Evolutionary conservation across 2,797 vertebrate genomes (phyloP), one percentile per base, ranked within the genome.

Genomic region (Centropyge bicolor): DNA sequence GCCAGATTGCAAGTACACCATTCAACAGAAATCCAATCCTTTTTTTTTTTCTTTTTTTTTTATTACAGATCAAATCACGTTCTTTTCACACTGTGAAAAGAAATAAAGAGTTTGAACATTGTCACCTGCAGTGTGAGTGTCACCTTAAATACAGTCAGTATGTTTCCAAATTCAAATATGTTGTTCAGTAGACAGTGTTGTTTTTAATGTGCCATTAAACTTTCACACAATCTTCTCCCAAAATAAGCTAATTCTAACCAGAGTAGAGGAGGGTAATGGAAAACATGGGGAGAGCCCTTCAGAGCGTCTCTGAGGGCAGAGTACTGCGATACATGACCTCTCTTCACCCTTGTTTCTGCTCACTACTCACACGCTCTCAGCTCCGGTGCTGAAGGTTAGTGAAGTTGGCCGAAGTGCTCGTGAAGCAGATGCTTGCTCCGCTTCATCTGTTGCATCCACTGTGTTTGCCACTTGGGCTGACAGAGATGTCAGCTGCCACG

Each of bases 401-500:
- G 19, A 46, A 64, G 49, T 49, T 46, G 40, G 38, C 9, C 35
- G 11, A 49, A 57, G 5, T 35, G 12, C 27, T 41, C 6, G 13
- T 35, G 49, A 17, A 31, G 24, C 27, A 48, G 41, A 45, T 60
- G 43, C 49, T 57, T 6, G 62, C 35, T 27, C 51, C 0, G 1
- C n/a, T 56, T 64, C 51, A 19, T 55, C 51, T 66, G 3, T 38
- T 46, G 60, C 40, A 3, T 52, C 19, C 1, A 12, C 54, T 36
- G 19, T 70, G 54, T 70, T 0, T 46, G 12, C 17, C 56, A 51
- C 22, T 43, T 55, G 1, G 10, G 31, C 46, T 38, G 31, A 66
- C 46, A 22, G 19, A 38, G 63, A 49, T 24, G 46, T 65, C 63
- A 65, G 63, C 13, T n/a, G 63, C 46, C 64, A 24, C n/a, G 6